These are phyloP conservation scores for Desmophyllum pertusum DNA, from an alignment of 92 coral and sea anemone species.

Conservation along the genomic window DNA sequence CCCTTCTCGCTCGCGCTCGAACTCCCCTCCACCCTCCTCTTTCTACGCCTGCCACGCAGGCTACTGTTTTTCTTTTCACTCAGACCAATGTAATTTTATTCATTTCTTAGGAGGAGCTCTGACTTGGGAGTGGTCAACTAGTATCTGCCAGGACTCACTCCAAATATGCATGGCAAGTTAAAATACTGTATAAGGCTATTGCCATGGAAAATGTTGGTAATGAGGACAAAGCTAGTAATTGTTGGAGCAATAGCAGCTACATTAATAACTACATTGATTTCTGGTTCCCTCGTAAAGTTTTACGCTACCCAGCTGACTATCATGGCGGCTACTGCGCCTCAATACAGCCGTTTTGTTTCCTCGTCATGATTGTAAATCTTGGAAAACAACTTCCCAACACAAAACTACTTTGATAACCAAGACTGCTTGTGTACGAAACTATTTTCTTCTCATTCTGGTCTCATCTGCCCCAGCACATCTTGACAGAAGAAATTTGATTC, in stretches of 20 bases:
- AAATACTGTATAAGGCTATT: neutral
- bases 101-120: neutral
- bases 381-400: slow-evolving; percentile 5
- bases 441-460: slow-evolving; percentile 8
- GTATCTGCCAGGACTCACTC: neutral
- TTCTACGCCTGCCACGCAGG: too few relatives aligned
- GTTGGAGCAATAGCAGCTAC: neutral
- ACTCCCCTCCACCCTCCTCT: too few relatives aligned
- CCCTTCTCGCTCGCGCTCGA: too few relatives aligned
- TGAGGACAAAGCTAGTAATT: neutral
- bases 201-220: neutral
- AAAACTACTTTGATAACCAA: slow-evolving; percentile 7
- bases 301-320: neutral
- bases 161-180: neutral
- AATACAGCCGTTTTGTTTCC: neutral
- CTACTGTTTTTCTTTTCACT: neutral
- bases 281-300: neutral
- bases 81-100: too few relatives aligned
- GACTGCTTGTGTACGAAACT: neutral
- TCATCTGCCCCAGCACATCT: slow-evolving; percentile 7
- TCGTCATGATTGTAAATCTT: slow-evolving; percentile 4
- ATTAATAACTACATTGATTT: neutral
- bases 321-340: neutral
- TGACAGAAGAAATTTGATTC: slow-evolving; percentile 6
- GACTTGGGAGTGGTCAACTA: neutral